These are phyloP conservation scores for Poecilia wingei DNA, from an alignment of 2,797 vertebrate species.

Conservation along the genomic window DNA sequence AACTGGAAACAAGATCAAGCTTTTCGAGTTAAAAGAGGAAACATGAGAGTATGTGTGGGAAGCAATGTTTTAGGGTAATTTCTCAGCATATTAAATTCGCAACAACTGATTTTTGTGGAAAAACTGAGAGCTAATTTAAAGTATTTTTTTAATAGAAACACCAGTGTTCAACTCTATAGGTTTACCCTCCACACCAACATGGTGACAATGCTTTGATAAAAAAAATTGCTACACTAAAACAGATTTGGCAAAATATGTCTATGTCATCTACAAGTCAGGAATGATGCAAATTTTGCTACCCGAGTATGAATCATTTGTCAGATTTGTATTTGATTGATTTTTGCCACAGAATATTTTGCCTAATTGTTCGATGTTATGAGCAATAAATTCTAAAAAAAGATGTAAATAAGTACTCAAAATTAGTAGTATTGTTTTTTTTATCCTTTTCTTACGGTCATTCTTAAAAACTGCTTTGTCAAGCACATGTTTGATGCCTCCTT, in stretches of 20 bases:
- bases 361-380: not conserved
- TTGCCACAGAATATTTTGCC: not conserved
- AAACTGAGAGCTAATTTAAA: too few relatives aligned
- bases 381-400: not conserved
- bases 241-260: not conserved
- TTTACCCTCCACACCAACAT: not conserved
- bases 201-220: too few relatives aligned
- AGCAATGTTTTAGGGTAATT: slow-evolving; percentile 31
- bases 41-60: slow-evolving; percentile 65
- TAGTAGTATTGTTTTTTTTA: not conserved
- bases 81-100: slow-evolving; percentile 41
- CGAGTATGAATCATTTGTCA: not conserved
- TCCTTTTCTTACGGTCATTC: not conserved
- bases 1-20: slow-evolving; percentile 86
- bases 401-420: not conserved
- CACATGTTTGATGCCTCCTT: not conserved
- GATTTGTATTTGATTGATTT: not conserved
- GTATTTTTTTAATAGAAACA: not conserved
- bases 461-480: not conserved
- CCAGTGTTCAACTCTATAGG: not conserved
- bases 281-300: not conserved
- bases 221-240: not conserved
- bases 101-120: slow-evolving; percentile 3
- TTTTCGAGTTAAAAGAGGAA: slow-evolving; percentile 50
- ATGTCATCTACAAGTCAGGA: not conserved